A percentile compares a stretch with the other conserved stretches of the same genome.
Conservation (phyloP, 2,797 vertebrate species). For the Manis pentadactyla region DNA sequence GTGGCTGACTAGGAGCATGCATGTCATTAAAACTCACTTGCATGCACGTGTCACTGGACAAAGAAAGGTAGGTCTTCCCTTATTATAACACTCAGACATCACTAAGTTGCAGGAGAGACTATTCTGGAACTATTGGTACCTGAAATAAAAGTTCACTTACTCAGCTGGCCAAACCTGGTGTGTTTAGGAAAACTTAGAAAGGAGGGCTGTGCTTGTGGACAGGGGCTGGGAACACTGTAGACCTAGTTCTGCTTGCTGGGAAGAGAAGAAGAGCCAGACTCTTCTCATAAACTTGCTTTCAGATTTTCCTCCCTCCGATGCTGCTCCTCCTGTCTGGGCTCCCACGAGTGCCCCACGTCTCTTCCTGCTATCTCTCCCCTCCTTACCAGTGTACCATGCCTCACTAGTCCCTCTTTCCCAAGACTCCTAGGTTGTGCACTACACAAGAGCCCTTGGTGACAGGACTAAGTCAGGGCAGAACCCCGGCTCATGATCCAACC, state of each 20-base stretch:
- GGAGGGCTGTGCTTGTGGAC: not conserved
- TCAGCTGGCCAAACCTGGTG: not conserved
- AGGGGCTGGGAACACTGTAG: not conserved
- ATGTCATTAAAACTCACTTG: conserved; percentile 4
- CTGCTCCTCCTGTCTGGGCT: not conserved
- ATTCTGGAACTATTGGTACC: not conserved
- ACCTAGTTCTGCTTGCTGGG: not conserved
- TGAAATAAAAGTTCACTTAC: not conserved
- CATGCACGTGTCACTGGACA: not conserved
- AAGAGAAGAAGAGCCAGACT: not conserved
- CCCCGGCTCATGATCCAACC: not conserved
- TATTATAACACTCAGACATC: not conserved
- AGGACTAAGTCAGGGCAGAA: not conserved
- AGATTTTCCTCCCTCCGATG: not conserved
- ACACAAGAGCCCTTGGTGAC: not conserved
- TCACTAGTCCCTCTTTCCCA: not conserved
- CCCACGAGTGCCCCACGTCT: not conserved
- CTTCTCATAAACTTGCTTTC: not conserved
- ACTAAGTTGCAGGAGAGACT: not conserved
- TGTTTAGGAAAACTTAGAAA: not conserved
- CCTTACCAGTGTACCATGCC: not conserved
- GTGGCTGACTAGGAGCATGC: not conserved
- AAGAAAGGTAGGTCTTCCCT: not conserved
- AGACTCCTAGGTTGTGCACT: not conserved
- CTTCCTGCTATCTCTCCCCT: not conserved